phyloP scores from a whole-genome alignment of 2,113 vertebrate species.

The Morphnarchus princeps region DNA sequence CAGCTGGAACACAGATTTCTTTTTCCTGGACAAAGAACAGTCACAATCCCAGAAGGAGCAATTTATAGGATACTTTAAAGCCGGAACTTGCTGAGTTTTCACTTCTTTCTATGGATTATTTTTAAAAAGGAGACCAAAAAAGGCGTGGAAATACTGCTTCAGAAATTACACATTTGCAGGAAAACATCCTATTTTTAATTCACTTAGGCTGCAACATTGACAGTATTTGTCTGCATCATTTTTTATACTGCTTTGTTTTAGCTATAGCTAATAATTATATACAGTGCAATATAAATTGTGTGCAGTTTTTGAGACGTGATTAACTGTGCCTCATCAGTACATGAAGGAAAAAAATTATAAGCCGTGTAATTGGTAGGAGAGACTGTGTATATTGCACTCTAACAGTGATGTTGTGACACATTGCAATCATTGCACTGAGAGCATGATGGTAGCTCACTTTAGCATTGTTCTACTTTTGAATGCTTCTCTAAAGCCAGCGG shows the following conservation, averaged over 20 bases:
- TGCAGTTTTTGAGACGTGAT: neutral
- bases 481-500: neutral
- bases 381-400: neutral
- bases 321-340: neutral
- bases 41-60: neutral
- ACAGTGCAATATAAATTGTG: neutral
- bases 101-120: conserved; percentile 1
- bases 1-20: conserved; percentile 10
- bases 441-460: neutral
- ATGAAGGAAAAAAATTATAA: neutral
- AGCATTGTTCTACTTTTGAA: neutral
- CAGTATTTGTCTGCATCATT: neutral
- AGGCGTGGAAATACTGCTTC: neutral
- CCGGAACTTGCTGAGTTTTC: neutral
- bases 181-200: neutral
- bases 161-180: neutral
- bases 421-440: neutral
- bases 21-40: conserved; percentile 9
- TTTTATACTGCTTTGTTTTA: neutral
- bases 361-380: neutral
- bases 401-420: neutral
- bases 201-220: neutral
- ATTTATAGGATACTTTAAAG: neutral
- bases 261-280: neutral
- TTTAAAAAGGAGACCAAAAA: neutral